These are phyloP conservation scores for Kryptolebias marmoratus DNA, from an alignment of 2,113 vertebrate species.

Conservation along the genomic window DNA sequence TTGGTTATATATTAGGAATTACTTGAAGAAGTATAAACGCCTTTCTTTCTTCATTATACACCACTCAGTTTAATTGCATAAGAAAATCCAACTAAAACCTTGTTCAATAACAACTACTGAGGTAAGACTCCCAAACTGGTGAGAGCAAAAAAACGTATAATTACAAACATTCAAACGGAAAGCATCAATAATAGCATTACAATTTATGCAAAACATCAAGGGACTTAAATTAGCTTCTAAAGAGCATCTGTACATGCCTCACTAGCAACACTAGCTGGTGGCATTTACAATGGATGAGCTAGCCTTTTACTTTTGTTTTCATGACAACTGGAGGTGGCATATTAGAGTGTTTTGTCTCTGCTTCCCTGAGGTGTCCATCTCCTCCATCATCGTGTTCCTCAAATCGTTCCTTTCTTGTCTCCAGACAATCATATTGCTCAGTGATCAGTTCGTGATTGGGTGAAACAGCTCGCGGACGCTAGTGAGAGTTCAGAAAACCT, in stretches of 20 bases:
- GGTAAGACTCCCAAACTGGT: conserved; percentile 78
- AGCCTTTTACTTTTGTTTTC: conserved; percentile 57
- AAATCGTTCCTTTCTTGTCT: conserved; percentile 44
- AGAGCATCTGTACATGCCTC: conserved; percentile 78
- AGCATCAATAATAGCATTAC: conserved; percentile 72
- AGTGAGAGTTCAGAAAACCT: conserved; percentile 3
- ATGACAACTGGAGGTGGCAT: conserved; percentile 64
- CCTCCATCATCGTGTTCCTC: conserved; percentile 49
- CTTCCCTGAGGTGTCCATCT: conserved; percentile 84
- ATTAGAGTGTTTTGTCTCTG: conserved; percentile 66
- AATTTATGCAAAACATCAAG: conserved; percentile 76
- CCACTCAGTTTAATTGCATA: conserved; percentile 65
- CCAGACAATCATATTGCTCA: conserved; percentile 71
- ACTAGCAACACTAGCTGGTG: conserved; percentile 58
- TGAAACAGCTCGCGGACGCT: conserved; percentile 24
- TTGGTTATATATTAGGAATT: conserved; percentile 80
- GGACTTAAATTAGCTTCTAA: conserved; percentile 79
- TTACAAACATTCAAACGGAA: conserved; percentile 68
- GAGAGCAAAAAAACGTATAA: conserved; percentile 63
- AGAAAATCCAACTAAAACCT: conserved; percentile 73
- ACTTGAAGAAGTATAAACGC: conserved; percentile 72
- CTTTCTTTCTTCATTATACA: conserved; percentile 71
- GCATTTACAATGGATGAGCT: conserved; percentile 68
- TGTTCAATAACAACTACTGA: conserved; percentile 78
- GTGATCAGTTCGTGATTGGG: conserved; percentile 47